Evolutionary conservation across 2,797 vertebrate genomes (phyloP), one percentile per base, ranked within the genome.

Genomic region (Dallia pectoralis): DNA sequence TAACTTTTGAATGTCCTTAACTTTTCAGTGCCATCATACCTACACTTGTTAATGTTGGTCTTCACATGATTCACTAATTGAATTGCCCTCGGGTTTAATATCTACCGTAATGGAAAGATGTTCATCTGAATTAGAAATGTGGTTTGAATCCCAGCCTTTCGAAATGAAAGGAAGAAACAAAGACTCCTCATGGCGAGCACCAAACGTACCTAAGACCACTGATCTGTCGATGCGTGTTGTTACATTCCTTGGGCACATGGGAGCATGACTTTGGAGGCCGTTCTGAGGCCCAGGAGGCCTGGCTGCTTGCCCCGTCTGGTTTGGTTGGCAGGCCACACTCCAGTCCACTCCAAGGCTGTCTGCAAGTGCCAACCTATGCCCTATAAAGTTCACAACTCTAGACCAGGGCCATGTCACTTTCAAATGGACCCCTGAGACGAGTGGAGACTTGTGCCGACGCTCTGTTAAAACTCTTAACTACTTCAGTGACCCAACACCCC

Each of bases 221-320:
- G 76, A 82, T 86, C 81, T 79, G 70, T 77, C 82, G 71, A 79
- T 76, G 73, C 81, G 69, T 81, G 77, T 82, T 80, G 77, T 69
- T 78, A 82, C 87, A 89, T 87, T 89, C 85, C 85, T 87, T 49
- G 33, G 73, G 74, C 78, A 88, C 76, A 81, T 67, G 73, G 74
- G 77, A 87, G 74, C 81, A 84, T 82, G 86, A 84, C 79, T 79
- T 82, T 83, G 80, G 75, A 88, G 69, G 51, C 30, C 77, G 85
- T 81, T 82, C 74, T 80, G 70, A 76, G 74, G 69, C 51, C 74
- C 75, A 70, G 80, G 71, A 73, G 81, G 30, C 66, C 69, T 78
- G 78, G 75, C 81, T 84, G 70, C 72, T 63, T 1, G n/a, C 22
- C 22, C 25, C 53, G 25, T 63, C 64, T 29, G 40, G 67, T 80